phyloP scores from a whole-genome alignment of 1,140 invertebrate genomes.

The Heliconius hewitsoni region DNA sequence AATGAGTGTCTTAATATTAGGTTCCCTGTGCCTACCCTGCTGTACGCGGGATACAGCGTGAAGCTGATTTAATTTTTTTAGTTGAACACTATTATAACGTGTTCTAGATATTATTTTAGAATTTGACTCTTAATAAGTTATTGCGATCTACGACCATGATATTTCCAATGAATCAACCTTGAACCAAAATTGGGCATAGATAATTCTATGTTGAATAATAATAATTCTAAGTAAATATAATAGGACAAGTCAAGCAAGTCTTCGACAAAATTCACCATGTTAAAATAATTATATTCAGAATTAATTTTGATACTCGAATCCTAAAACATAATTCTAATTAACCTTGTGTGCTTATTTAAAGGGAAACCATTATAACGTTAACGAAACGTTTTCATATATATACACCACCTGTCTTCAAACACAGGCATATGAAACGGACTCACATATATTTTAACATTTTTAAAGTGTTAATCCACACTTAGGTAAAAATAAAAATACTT shows the following conservation, averaged over 20 bases:
- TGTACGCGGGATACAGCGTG: too few relatives aligned
- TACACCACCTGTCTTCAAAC: conserved; percentile 30
- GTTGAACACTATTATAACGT: too few relatives aligned
- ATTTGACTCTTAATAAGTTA: too few relatives aligned
- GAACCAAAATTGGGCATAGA: background rate
- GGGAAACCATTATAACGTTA: conserved; percentile 37
- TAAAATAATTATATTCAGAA: conserved; percentile 28
- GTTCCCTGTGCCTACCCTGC: too few relatives aligned
- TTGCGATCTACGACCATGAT: background rate
- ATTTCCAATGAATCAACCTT: background rate
- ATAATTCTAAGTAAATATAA: background rate
- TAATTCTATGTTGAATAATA: background rate
- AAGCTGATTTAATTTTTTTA: too few relatives aligned
- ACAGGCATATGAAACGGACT: conserved; percentile 17
- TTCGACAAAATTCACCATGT: conserved; percentile 20
- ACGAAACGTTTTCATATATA: conserved; percentile 30
- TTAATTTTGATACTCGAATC: conserved; percentile 33
- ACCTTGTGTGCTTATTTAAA: conserved; percentile 36
- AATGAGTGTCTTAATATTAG: too few relatives aligned
- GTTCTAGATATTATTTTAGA: too few relatives aligned
- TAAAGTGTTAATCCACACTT: too few relatives aligned
- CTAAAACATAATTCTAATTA: conserved; percentile 41
- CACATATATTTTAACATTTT: background rate
- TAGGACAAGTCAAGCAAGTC: conserved; percentile 25
- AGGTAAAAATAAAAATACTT: too few relatives aligned